A percentile compares a stretch with the other conserved stretches of the same genome.
phyloP scores from a whole-genome alignment of 35 echinoderm and acorn worm genomes.

The Anneissia japonica region DNA sequence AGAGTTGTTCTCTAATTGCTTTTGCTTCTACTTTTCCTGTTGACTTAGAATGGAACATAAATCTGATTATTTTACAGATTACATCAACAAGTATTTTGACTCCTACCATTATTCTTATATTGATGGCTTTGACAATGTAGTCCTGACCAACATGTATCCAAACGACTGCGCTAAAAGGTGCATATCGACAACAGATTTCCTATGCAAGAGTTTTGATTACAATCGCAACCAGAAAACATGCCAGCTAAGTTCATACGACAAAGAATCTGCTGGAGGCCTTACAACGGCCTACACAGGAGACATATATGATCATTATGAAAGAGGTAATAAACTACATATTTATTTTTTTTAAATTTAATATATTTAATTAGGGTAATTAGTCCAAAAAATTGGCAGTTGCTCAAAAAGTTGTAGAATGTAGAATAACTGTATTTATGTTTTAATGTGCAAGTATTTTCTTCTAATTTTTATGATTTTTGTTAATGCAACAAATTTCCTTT shows the following conservation, averaged over 20 bases:
- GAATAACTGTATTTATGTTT: too few relatives aligned
- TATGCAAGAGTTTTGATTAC: slow-evolving; percentile 78
- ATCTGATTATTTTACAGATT: slow-evolving; percentile 58
- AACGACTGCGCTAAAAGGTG: slow-evolving; percentile 76
- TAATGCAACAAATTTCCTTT: too few relatives aligned
- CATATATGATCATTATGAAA: neutral
- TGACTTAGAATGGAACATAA: too few relatives aligned
- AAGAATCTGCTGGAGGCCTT: slow-evolving; percentile 16
- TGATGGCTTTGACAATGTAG: slow-evolving; percentile 34
- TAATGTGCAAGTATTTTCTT: too few relatives aligned
- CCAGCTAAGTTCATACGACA: slow-evolving; percentile 49
- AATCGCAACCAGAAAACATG: slow-evolving; percentile 46
- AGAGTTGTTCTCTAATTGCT: too few relatives aligned
- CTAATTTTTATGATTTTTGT: too few relatives aligned
- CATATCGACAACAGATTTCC: slow-evolving; percentile 37
- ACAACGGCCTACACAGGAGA: slow-evolving; percentile 8
- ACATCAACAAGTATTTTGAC: slow-evolving; percentile 65
- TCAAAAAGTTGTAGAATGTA: too few relatives aligned
- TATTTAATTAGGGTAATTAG: too few relatives aligned
- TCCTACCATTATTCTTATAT: slow-evolving; percentile 48
- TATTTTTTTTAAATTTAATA: too few relatives aligned
- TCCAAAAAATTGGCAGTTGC: too few relatives aligned
- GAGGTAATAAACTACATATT: neutral
- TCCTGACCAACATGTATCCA: slow-evolving; percentile 50
- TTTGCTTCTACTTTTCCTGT: too few relatives aligned